Evolutionary conservation across 2,113 vertebrate species (phyloP).

Genomic region (Drymodes brunneopygia): DNA sequence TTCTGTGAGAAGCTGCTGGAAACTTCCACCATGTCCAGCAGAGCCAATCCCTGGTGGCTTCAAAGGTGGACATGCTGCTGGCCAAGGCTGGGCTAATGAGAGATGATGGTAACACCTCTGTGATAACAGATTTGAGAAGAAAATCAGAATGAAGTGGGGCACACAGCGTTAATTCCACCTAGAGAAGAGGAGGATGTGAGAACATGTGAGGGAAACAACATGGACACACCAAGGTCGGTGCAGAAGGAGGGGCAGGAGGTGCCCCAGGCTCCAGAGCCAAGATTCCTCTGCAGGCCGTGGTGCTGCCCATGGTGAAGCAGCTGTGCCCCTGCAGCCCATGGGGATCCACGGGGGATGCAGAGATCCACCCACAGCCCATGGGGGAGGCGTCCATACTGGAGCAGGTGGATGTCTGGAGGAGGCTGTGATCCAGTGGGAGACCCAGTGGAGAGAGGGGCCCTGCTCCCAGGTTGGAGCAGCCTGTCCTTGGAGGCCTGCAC

Average conservation of each 20-base stretch:
- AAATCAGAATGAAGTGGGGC: neutral
- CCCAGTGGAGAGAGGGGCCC: rapidly evolving
- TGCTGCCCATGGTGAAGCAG: neutral
- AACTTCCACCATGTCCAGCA: neutral
- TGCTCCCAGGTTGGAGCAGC: neutral
- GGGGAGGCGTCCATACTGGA: neutral
- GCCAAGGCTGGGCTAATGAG: neutral
- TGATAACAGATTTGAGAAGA: neutral
- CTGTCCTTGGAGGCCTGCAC: neutral
- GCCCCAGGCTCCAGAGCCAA: rapidly evolving
- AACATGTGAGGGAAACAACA: neutral
- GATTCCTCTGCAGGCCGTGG: rapidly evolving
- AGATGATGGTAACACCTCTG: rapidly evolving
- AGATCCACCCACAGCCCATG: neutral
- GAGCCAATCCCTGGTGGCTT: neutral
- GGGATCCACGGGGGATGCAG: neutral
- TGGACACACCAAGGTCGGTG: neutral
- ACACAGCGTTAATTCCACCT: neutral
- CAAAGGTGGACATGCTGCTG: neutral
- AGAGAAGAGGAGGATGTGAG: neutral
- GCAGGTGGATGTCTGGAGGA: neutral
- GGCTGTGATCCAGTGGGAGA: neutral
- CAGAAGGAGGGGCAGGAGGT: neutral
- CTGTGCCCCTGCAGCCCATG: neutral
- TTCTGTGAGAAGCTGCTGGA: neutral